These are phyloP conservation scores for Meloidogyne hapla DNA, from an alignment of 1,140 invertebrate genomes.

Conservation along the genomic window DNA sequence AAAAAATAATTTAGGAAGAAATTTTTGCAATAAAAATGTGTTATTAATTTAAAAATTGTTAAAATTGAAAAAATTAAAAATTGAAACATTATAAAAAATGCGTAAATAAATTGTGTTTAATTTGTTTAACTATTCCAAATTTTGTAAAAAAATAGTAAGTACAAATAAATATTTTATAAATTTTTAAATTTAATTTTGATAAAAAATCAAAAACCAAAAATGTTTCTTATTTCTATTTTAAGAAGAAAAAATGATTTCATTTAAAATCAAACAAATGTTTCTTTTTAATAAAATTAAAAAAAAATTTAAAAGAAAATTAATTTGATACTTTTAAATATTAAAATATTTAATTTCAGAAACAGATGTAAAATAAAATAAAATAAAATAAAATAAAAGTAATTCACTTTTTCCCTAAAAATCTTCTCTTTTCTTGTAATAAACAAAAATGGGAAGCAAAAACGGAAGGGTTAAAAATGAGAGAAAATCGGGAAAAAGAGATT, in stretches of 20 bases:
- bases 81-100: too few species aligned
- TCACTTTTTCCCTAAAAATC: background rate
- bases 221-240: background rate
- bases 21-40: too few species aligned
- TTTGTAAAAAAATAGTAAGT: too few species aligned
- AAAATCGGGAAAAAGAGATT: background rate
- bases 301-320: background rate
- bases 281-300: background rate
- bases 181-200: too few species aligned
- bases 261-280: background rate
- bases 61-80: too few species aligned
- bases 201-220: too few species aligned
- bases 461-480: background rate
- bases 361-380: background rate
- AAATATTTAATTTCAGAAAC: constrained; percentile 1
- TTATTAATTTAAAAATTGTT: too few species aligned
- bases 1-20: too few species aligned
- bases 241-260: background rate
- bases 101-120: too few species aligned
- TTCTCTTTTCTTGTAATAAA: background rate
- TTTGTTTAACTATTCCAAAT: too few species aligned
- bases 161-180: too few species aligned
- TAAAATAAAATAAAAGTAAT: background rate
- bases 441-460: background rate
- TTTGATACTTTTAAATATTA: background rate